phyloP scores from a whole-genome alignment of 1,140 invertebrate species.

The Cydia fagiglandana region DNA sequence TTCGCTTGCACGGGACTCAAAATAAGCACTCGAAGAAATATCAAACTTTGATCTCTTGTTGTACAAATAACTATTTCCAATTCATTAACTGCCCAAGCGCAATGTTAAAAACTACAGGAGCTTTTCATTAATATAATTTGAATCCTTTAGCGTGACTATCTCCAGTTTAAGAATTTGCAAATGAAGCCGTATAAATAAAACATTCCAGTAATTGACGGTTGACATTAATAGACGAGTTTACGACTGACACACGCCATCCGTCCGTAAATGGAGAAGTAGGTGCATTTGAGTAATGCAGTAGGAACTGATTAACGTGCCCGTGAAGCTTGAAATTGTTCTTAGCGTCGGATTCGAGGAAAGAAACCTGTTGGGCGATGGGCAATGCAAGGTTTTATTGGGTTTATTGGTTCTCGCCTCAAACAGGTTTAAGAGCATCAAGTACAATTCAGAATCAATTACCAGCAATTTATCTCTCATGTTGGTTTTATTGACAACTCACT shows the following conservation, averaged over 20 bases:
- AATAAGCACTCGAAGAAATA: too few relatives aligned
- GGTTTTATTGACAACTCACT: constrained; percentile 7
- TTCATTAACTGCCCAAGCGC: too few relatives aligned
- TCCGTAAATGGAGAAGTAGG: constrained; percentile 26
- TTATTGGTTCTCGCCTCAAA: constrained; percentile 20
- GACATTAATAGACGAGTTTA: constrained; percentile 30
- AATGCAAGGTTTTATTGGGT: constrained; percentile 52
- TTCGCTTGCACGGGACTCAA: too few relatives aligned
- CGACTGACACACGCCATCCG: neutral
- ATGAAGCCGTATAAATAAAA: constrained; percentile 19
- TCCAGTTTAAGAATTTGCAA: neutral
- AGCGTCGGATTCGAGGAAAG: constrained; percentile 50
- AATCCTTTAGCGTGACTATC: neutral
- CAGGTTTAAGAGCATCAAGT: neutral
- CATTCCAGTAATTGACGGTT: constrained; percentile 21
- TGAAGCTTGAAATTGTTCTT: constrained; percentile 57
- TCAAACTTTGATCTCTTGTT: too few relatives aligned
- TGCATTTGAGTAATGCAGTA: constrained; percentile 33
- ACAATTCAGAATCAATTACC: constrained; percentile 6
- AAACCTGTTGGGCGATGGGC: constrained; percentile 63
- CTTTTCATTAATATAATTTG: neutral
- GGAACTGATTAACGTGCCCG: constrained; percentile 42
- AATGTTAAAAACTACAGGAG: neutral
- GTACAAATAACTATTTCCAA: too few relatives aligned
- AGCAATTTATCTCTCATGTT: neutral